Base-by-base conservation (phyloP, 2,113 vertebrate species). In the Leucosticte australis region DNA sequence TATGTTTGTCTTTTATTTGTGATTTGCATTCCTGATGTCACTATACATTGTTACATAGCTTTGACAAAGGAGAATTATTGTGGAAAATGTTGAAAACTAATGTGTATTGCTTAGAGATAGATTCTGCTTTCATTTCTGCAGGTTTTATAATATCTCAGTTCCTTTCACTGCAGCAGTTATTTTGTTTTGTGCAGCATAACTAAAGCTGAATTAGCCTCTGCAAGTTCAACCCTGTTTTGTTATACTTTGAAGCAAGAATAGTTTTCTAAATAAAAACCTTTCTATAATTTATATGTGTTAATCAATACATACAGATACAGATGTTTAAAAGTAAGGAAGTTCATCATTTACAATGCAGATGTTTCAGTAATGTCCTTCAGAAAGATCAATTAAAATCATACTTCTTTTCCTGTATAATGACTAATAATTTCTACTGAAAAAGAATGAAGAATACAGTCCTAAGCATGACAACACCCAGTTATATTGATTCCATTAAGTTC, bases 1-100 rank as follows among this genome's bases (percentile, higher is more conserved):
- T 94, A 0, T 96, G 92, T 97, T 92, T 88, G 94, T 94, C 94
- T 95, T 89, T 78, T 83, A 81, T 88, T 96, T 94, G 86, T 96
- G 71, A 92, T 96, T 96, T 97, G 80, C 39, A 75, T 94, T 94
- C 68, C 73, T 11, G 3, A 47, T 86, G 52, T 79, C 49, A 71
- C 57, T 74, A 5, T 76, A 42, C 7, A 9, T 84, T 60, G 27
- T 87, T 64, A 27, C 11, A 13, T n/a, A 71, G 49, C 50, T 89
- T 86, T 91, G 59, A 69, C 2, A 7, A 75, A 93, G 47, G 60
- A 73, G 50, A 2, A 84, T 80, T 82, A 50, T 79, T 62, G 15
- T 81, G 56, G 65, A 59, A 84, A 70, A 92, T 81, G 52, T 86
- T 70, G 87, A 75, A 93, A 83, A 63, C 3, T 33, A 42, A 64